phyloP scores from a whole-genome alignment of 2,113 vertebrate genomes.

The Ploceus nigricollis region DNA sequence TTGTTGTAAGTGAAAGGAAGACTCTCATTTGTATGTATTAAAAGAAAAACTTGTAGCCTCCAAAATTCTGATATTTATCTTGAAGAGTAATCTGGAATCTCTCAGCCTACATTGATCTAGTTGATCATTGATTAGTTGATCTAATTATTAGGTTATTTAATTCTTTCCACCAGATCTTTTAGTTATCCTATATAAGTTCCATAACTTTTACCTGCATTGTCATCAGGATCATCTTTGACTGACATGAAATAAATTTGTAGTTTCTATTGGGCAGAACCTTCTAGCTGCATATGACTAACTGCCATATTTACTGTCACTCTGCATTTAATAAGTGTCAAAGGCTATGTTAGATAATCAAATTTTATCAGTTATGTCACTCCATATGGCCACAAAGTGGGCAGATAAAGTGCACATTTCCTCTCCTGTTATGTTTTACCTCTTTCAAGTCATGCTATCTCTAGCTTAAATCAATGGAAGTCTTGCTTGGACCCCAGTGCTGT shows the following conservation, averaged over 20 bases:
- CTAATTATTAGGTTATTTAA: not conserved
- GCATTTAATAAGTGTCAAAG: not conserved
- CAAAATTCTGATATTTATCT: not conserved
- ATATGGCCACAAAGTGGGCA: not conserved
- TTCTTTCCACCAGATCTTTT: not conserved
- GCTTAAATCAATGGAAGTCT: not conserved
- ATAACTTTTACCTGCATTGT: not conserved
- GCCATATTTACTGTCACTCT: not conserved
- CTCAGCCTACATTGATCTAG: not conserved
- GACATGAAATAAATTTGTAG: not conserved
- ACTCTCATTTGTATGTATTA: not conserved
- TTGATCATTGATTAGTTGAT: not conserved
- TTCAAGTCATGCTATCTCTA: rapidly evolving
- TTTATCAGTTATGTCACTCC: not conserved
- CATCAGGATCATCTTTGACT: not conserved
- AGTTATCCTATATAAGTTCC: not conserved
- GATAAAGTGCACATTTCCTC: not conserved
- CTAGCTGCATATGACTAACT: not conserved
- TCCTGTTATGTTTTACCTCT: not conserved
- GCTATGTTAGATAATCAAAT: not conserved
- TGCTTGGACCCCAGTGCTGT: not conserved
- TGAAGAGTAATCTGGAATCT: not conserved
- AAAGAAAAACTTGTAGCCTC: not conserved
- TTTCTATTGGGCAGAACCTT: not conserved
- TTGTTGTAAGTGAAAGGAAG: not conserved